Evolutionary conservation across 2,113 vertebrate species (phyloP).

Genomic region (Oxyura jamaicensis): DNA sequence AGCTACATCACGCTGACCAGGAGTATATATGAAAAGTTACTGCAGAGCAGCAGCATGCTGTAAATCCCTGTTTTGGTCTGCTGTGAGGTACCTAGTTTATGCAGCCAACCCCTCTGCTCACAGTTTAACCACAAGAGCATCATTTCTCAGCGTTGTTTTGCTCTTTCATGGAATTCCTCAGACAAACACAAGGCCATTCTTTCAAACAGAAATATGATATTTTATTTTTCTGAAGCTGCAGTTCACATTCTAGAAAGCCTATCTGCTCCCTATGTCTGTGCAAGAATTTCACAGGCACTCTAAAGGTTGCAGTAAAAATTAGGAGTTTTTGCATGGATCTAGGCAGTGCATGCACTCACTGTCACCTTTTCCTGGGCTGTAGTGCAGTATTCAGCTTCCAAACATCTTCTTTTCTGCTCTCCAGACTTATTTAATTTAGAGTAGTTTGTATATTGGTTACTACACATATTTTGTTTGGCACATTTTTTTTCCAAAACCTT

Average conservation of each 20-base stretch:
- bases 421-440: conserved; percentile 38
- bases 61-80: accelerated
- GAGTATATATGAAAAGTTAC: accelerated
- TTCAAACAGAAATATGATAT: neutral
- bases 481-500: conserved; percentile 35
- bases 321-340: neutral
- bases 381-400: neutral
- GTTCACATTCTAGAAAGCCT: neutral
- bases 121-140: neutral
- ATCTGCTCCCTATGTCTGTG: neutral
- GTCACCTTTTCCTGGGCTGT: neutral
- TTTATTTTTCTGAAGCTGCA: neutral
- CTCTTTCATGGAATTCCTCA: neutral
- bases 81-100: neutral
- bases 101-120: neutral
- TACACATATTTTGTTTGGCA: conserved; percentile 57
- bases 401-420: conserved; percentile 15
- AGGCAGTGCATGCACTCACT: neutral
- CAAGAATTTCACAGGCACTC: neutral
- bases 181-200: neutral
- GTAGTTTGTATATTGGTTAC: conserved; percentile 49
- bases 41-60: neutral
- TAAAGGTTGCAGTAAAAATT: neutral
- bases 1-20: neutral
- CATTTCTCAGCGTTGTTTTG: neutral